phyloP scores from a whole-genome alignment of 2,888 invertebrate species.

The Acholoe squamosa region DNA sequence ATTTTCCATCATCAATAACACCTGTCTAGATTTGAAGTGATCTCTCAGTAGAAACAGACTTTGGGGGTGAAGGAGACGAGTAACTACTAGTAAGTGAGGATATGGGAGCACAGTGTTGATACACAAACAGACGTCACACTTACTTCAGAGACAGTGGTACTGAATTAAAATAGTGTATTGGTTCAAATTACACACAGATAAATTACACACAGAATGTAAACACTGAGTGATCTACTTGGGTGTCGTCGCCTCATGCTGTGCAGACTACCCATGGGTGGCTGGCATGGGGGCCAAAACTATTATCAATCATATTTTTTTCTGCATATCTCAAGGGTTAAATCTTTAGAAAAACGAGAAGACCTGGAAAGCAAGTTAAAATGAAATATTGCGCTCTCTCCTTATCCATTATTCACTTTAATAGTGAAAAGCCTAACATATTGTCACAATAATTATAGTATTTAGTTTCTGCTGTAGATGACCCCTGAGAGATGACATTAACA shows the following conservation, averaged over 20 bases:
- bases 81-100: no score
- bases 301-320: background rate
- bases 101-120: background rate
- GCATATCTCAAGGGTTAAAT: no score
- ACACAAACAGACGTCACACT: background rate
- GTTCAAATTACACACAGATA: background rate
- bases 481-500: background rate
- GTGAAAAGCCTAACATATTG: no score
- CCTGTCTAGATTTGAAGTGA: background rate
- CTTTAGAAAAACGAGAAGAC: no score
- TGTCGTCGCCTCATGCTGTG: background rate
- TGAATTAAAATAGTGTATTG: background rate
- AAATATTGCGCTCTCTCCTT: no score
- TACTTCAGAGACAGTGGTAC: background rate
- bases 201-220: background rate
- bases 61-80: no score
- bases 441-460: no score
- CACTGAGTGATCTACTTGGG: constrained; percentile 9
- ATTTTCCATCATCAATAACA: background rate
- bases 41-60: background rate
- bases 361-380: no score
- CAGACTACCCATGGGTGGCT: background rate
- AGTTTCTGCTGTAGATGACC: no score
- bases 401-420: no score
- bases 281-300: background rate